Evolutionary conservation across 2,797 vertebrate species (phyloP), one percentile per base, ranked within the genome.

Genomic region (Florisuga fusca): DNA sequence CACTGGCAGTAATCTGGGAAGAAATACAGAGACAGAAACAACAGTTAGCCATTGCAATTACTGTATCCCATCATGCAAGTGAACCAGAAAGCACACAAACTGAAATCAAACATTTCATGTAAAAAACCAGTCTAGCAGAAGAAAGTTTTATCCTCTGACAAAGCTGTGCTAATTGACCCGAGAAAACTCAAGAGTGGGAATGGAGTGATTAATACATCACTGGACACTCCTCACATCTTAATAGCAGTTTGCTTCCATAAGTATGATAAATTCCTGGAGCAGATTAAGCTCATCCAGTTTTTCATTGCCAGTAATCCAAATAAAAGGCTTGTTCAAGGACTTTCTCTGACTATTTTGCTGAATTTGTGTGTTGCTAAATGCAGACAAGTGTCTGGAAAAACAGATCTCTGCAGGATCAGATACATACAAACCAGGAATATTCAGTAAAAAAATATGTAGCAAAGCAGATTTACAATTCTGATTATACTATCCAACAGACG

Each of bases 1-100:
- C 96, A 33, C 95, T 95, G 53, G 92, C 96, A 66, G 95, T 98
- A 95, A 99, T 99, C 99, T 99, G 98, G 83, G 51, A 94, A 84
- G 36, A 94, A 36, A 93, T 23, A 87, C 10, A 92, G n/a, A 82
- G n/a, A 83, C 18, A 93, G n/a, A 92, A 92, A 87, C 25, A 96
- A 82, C 66, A 92, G 92, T 84, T 6, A 96, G 48, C 82, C 33
- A 61, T 53, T 46, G 81, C 29, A 93, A 57, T 67, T 89, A 84
- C 51, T 59, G 74, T 80, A 88, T 31, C 61, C 51, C 51, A 88
- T 78, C 94, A 85, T 50, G 57, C 82, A 93, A 94, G 51, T 23
- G 27, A 91, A 83, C 51, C 94, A 94, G 29, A 88, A 75, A 92
- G 81, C 19, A 74, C 67, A 51, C 41, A 66, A 84, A 94, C 48